Percentiles rank a stretch among this genome's conserved stretches.
phyloP scores from a whole-genome alignment of 2,888 invertebrate species.

The Polyploca ridens region DNA sequence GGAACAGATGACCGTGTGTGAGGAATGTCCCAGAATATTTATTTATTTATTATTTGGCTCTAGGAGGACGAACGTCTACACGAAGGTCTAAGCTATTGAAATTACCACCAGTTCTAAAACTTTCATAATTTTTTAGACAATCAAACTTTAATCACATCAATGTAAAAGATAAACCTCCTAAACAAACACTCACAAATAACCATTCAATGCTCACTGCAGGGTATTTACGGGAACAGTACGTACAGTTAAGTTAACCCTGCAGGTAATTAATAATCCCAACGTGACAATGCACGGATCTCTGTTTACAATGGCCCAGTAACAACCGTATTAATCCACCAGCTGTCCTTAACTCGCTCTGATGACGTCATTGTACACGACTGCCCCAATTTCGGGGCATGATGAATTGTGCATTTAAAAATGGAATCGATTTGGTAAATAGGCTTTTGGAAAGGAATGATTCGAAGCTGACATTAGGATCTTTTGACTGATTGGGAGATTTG shows the following conservation, averaged over 20 bases:
- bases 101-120: no score
- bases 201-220: background rate
- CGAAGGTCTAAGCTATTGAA: no score
- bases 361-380: constrained; percentile 32
- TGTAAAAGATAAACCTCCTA: background rate
- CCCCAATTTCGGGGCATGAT: constrained; percentile 9
- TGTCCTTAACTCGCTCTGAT: constrained; percentile 29
- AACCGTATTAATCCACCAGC: constrained; percentile 30
- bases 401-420: constrained; percentile 9
- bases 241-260: constrained; percentile 9
- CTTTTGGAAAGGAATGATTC: background rate
- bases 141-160: background rate
- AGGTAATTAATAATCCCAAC: constrained; percentile 12
- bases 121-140: no score
- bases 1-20: no score
- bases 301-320: constrained; percentile 26
- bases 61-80: no score
- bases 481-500: background rate
- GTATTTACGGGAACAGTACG: constrained; percentile 1
- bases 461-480: background rate
- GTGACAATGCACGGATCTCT: constrained; percentile 8
- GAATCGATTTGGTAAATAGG: background rate
- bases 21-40: no score
- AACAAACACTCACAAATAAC: background rate
- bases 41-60: no score